Conservation (phyloP, 2,888 invertebrate genomes). For the Sinohyriopsis cumingii region DNA sequence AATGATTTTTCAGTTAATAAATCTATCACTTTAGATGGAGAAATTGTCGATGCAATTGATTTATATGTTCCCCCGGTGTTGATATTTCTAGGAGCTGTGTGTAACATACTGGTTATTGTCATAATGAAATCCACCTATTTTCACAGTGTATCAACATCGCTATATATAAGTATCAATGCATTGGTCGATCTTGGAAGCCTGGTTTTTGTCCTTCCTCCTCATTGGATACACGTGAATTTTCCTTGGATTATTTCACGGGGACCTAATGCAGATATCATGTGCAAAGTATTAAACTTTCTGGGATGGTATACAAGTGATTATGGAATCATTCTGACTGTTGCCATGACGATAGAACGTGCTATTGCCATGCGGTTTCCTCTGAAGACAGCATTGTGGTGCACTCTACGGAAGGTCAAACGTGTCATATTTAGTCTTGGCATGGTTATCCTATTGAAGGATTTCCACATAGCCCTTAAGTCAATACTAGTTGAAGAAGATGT, state of each 20-base stretch:
- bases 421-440: conserved; percentile 31
- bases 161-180: conserved; percentile 53
- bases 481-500: conserved; percentile 32
- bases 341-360: conserved; percentile 58
- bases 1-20: no score
- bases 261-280: conserved; percentile 42
- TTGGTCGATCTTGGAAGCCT: conserved; percentile 47
- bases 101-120: conserved; percentile 49
- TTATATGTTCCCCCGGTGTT: conserved; percentile 51
- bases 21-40: not conserved
- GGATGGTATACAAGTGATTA: conserved; percentile 56
- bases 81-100: conserved; percentile 38
- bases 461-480: conserved; percentile 35
- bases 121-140: conserved; percentile 53
- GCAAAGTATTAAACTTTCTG: conserved; percentile 50
- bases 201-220: conserved; percentile 44
- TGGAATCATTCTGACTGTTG: conserved; percentile 52
- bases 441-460: conserved; percentile 47
- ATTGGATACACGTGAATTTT: conserved; percentile 56
- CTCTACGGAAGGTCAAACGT: conserved; percentile 43
- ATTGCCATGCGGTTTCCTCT: conserved; percentile 54
- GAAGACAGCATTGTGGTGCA: conserved; percentile 46
- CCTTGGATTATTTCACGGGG: conserved; percentile 40
- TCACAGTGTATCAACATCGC: conserved; percentile 52
- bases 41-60: conserved; percentile 31